Evolutionary conservation across 2,888 invertebrate genomes (phyloP), one percentile per base, ranked within the genome.

Genomic region (Euspilapteryx auroguttella): DNA sequence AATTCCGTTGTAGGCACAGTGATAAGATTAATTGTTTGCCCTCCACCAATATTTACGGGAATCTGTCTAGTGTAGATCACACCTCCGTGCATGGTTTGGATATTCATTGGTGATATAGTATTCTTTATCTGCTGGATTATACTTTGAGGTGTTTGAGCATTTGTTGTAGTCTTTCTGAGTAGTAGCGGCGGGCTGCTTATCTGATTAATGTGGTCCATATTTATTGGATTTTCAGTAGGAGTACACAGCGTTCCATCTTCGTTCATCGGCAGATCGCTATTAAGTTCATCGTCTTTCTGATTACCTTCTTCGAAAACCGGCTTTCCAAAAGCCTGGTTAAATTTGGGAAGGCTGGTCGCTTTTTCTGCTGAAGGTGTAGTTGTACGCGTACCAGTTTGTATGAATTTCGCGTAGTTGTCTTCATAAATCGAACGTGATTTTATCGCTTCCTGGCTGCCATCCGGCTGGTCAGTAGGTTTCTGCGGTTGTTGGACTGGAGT

Each of bases 251-350:
- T 29, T 35, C 38, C 52, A 36, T 66, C 66, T 10, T 41, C 33
- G 11, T 40, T 43, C 31, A 39, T 17, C 17, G 8, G 5, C 17
- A 17, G 8, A 17, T 8, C 17, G 5, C 5, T 6, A 17, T 45
- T 50, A 2, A 59, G 45, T 32, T 68, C 66, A 29, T 43, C 54
- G 31, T 43, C 44, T 31, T 64, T 65, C 36, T 54, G 62, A 25
- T 36, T 50, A 2, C 50, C 57, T 24, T 77, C 76, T 53, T 69
- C 80, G 47, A 78, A 86, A 24, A 84, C 82, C 25, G 84, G 81
- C 55, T 87, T 87, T 1, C 87, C 86, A 51, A 88, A 88, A 1
- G 86, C 87, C 57, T 87, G 87, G 47, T 87, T 86, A 49, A 88
- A 88, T 55, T 88, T 87, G 3, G 88, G 88, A 33, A 88, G 59